phyloP scores from a whole-genome alignment of 2,888 invertebrate species.

The Pherbina coryleti region DNA sequence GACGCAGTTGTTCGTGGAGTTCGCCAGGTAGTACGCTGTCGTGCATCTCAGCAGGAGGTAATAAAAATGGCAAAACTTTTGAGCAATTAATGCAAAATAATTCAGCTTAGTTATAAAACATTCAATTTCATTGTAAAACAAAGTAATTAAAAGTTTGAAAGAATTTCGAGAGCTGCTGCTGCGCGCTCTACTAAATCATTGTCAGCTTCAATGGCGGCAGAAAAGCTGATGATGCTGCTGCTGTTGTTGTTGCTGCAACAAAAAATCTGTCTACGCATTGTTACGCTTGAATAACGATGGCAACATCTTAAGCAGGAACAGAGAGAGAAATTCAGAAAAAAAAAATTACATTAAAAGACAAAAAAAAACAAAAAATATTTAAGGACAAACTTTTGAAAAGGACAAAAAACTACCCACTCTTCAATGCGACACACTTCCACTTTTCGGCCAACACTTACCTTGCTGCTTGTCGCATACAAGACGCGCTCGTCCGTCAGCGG shows the following conservation, averaged over 20 bases:
- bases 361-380: background rate
- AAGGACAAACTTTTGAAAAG: no score
- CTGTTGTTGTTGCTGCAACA: background rate
- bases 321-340: background rate
- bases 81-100: constrained; percentile 57
- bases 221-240: background rate
- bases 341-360: background rate
- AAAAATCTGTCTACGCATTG: background rate
- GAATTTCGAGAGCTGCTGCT: background rate
- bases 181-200: background rate
- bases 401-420: background rate
- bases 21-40: no score
- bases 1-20: background rate
- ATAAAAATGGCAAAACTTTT: constrained; percentile 39
- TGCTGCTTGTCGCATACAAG: constrained; percentile 59
- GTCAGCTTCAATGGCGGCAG: background rate
- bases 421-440: background rate
- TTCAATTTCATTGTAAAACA: constrained; percentile 58
- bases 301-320: background rate
- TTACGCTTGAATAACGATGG: background rate
- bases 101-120: constrained; percentile 54
- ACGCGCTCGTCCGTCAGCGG: constrained; percentile 59
- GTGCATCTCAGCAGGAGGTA: background rate
- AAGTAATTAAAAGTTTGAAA: constrained; percentile 58
- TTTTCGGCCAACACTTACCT: constrained; percentile 54